These are phyloP conservation scores for Bettongia penicillata DNA, from an alignment of 2,113 vertebrate species.

Conservation along the genomic window DNA sequence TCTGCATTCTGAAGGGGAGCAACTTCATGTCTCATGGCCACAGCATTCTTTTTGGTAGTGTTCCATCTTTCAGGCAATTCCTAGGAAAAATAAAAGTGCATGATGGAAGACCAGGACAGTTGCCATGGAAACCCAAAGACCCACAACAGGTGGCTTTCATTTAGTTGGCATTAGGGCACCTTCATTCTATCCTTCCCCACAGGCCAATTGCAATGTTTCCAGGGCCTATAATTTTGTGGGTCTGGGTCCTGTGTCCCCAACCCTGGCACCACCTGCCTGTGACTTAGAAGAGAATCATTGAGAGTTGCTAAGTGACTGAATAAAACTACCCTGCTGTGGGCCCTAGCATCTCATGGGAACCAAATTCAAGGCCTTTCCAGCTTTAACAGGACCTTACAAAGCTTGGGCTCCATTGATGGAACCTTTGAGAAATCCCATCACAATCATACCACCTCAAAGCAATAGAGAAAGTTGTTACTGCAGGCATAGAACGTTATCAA, in stretches of 20 bases:
- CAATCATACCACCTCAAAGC: not conserved
- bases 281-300: not conserved
- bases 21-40: slow-evolving; percentile 85
- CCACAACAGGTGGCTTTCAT: not conserved
- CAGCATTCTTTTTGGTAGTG: slow-evolving; percentile 85
- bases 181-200: not conserved
- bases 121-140: not conserved
- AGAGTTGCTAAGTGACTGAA: not conserved
- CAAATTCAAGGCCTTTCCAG: not conserved
- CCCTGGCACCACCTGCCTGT: not conserved
- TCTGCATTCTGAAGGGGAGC: slow-evolving; percentile 87
- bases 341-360: not conserved
- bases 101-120: not conserved
- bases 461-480: not conserved
- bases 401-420: not conserved
- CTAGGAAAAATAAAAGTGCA: slow-evolving; percentile 73
- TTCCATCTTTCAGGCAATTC: slow-evolving; percentile 88
- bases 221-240: not conserved
- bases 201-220: not conserved
- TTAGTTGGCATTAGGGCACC: not conserved
- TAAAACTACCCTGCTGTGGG: not conserved
- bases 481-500: not conserved
- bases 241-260: not conserved
- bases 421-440: not conserved
- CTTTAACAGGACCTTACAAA: not conserved